Evolutionary conservation across 1,140 invertebrate genomes (phyloP).

Genomic region (Macrobrachium nipponense): DNA sequence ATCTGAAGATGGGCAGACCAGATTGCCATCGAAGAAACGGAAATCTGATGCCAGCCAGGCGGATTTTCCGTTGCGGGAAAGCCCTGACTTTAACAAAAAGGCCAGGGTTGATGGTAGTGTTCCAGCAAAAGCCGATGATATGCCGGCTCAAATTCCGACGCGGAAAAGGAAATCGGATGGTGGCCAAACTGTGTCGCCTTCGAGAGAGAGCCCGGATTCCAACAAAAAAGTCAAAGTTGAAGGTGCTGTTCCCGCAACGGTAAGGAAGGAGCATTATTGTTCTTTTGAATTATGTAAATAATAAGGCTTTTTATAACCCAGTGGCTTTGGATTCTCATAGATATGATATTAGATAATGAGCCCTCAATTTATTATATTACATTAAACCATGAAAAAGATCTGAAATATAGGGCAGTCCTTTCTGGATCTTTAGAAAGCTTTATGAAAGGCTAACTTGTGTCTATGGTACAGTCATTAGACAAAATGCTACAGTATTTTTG

Average conservation of each 20-base stretch:
- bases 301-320: too few species aligned
- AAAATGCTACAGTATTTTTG: too few species aligned
- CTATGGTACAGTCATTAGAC: too few species aligned
- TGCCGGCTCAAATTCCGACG: background rate
- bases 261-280: background rate
- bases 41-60: constrained; percentile 37
- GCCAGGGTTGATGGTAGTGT: constrained; percentile 29
- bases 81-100: constrained; percentile 47
- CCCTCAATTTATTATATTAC: too few species aligned
- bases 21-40: constrained; percentile 31
- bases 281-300: background rate
- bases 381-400: too few species aligned
- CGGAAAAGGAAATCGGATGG: constrained; percentile 16
- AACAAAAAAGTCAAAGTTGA: constrained; percentile 46
- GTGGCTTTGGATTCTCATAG: too few species aligned
- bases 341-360: too few species aligned
- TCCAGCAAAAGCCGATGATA: constrained; percentile 13
- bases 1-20: constrained; percentile 31
- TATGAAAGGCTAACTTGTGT: too few species aligned
- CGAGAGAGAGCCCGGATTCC: constrained; percentile 39
- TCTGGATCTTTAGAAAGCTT: too few species aligned
- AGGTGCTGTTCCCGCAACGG: background rate
- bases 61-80: constrained; percentile 30
- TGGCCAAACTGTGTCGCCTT: background rate
- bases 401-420: too few species aligned